phyloP scores from a whole-genome alignment of 2,797 vertebrate genomes.

The Psittacula echo region DNA sequence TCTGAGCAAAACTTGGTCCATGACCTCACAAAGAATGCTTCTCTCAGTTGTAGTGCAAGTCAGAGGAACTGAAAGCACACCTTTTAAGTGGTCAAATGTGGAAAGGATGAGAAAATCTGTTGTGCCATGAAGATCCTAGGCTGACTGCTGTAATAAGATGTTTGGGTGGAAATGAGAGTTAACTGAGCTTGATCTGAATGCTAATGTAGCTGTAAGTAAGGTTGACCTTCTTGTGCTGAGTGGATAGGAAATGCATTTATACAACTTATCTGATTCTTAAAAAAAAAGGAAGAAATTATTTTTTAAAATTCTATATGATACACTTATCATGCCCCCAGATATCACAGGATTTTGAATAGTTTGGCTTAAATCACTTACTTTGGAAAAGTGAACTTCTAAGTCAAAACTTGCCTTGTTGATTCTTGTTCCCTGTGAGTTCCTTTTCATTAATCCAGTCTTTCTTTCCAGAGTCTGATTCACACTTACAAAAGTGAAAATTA shows the following conservation, averaged over 20 bases:
- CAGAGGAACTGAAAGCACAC: background rate
- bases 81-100: background rate
- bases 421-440: background rate
- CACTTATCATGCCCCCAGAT: background rate
- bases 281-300: background rate
- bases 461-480: background rate
- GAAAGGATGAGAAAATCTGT: conserved; percentile 22
- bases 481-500: background rate
- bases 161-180: conserved; percentile 41
- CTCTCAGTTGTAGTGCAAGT: background rate
- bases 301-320: background rate
- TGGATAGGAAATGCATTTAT: background rate
- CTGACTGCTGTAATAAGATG: conserved; percentile 16
- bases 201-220: background rate
- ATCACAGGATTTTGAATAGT: background rate
- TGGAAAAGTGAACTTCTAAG: background rate
- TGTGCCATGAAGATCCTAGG: background rate
- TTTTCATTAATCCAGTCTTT: background rate
- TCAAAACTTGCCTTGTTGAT: background rate
- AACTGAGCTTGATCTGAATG: conserved; percentile 51
- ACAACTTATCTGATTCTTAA: background rate
- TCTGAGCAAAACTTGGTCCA: background rate
- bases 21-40: background rate
- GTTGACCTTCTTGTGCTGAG: conserved; percentile 39
- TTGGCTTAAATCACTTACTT: background rate